These are phyloP conservation scores for Stylophora pistillata DNA, from an alignment of 64 coral and sea anemone genomes.

Conservation along the genomic window DNA sequence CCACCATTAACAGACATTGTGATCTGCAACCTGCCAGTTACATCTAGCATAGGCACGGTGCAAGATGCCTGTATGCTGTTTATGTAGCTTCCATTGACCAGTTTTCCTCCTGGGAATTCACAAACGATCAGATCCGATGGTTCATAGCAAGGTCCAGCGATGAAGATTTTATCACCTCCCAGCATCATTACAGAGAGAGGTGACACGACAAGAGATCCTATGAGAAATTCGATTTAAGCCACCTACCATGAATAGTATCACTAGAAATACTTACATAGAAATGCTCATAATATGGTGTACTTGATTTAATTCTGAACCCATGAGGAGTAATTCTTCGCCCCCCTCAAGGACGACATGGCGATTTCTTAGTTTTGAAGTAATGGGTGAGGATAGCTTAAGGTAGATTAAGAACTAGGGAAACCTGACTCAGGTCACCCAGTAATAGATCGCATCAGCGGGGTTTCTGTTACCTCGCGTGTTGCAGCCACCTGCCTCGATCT, in stretches of 20 bases:
- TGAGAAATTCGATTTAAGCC: too few relatives aligned
- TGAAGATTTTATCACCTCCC: constrained; percentile 32
- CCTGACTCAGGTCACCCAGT: too few relatives aligned
- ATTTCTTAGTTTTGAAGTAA: too few relatives aligned
- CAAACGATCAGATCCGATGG: constrained; percentile 17
- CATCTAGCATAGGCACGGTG: constrained; percentile 29
- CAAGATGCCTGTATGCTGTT: constrained; percentile 18
- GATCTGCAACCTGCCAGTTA: constrained; percentile 27
- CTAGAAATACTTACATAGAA: too few relatives aligned
- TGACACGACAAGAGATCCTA: constrained; percentile 14
- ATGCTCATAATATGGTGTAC: too few relatives aligned
- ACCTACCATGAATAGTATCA: too few relatives aligned
- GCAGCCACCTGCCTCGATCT: constrained; percentile 45
- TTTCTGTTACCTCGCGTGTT: constrained; percentile 50
- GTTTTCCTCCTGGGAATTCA: constrained; percentile 5
- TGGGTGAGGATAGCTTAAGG: too few relatives aligned
- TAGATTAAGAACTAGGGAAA: too few relatives aligned
- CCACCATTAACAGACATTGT: constrained; percentile 40
- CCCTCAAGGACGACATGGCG: too few relatives aligned
- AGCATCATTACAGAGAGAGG: constrained; percentile 30
- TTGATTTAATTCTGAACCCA: too few relatives aligned
- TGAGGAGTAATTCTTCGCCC: too few relatives aligned
- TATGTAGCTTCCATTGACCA: constrained; percentile 13
- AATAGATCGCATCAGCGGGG: neutral
- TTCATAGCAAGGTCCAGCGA: constrained; percentile 37